Evolutionary conservation across 2,113 vertebrate species (phyloP).

Genomic region (Vulpes vulpes): DNA sequence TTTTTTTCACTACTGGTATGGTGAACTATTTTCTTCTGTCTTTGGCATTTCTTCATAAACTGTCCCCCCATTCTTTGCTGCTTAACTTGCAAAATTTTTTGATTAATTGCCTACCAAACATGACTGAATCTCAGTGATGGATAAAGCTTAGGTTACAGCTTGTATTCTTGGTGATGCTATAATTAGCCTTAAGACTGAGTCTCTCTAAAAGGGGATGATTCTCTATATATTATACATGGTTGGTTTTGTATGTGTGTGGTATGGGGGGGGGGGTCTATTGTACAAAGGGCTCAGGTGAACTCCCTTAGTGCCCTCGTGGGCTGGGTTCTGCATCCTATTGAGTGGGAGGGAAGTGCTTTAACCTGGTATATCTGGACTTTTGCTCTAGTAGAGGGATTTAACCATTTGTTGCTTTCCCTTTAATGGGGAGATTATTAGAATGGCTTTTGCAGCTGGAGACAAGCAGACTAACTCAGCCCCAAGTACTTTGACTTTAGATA

Average conservation of each 20-base stretch:
- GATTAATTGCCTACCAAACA: not conserved
- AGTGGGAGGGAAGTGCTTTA: not conserved
- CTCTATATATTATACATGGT: not conserved
- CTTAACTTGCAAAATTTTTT: not conserved
- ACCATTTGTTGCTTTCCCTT: not conserved
- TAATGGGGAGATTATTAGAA: not conserved
- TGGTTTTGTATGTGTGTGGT: not conserved
- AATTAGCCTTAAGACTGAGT: not conserved
- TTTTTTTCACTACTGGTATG: not conserved
- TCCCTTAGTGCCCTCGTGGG: accelerated
- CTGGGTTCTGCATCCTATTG: not conserved
- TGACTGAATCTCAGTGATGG: not conserved
- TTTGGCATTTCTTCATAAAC: not conserved
- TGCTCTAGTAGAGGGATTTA: not conserved
- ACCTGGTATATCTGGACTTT: not conserved
- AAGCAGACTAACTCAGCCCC: not conserved
- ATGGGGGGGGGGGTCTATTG: not conserved
- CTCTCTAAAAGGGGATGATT: not conserved
- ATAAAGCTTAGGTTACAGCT: not conserved
- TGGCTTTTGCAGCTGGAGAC: not conserved
- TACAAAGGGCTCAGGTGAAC: not conserved
- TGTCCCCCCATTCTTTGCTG: not conserved
- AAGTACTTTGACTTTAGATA: not conserved
- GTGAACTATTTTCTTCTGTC: not conserved
- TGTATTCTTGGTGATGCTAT: not conserved